Base-by-base conservation (phyloP, 2,888 invertebrate species). In the Mimumesa dahlbomi region DNA sequence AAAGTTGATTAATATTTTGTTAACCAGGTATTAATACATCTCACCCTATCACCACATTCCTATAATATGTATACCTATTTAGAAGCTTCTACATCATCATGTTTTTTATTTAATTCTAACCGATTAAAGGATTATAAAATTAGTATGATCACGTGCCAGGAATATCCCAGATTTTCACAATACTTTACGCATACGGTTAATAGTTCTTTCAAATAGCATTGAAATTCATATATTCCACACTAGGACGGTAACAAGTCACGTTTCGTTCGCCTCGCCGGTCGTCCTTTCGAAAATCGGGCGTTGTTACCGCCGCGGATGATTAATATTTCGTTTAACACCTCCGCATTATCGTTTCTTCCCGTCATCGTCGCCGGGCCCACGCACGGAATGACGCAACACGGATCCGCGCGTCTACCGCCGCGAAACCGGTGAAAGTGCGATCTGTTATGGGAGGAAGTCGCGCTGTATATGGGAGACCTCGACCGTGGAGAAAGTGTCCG, bases 1-100 rank as follows among this genome's bases (percentile, higher is more conserved):
- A 88, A 88, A 89, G 79, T 81, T 82, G 69, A 82, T 82, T 79
- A 80, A 84, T 86, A 81, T 87, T 86, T 87, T 87, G 85, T 87
- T 88, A 84, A 82, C 57, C 5, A 0, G 7, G 3, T 4, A 18
- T 2, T 11, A 1, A 5, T 42, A 5, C 16, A 16, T 9, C n/a
- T 43, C 43, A 19, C 1, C 43, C 21, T 43, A 14, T 18, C 40
- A 13, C 21, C n/a, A 4, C 2, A 0, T 9, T 9, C 4, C 11
- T 58, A 36, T n/a, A n/a, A n/a, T n/a, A n/a, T n/a, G n/a, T n/a
- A n/a, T n/a, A n/a, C n/a, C n/a, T n/a, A n/a, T n/a, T n/a, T n/a
- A n/a, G n/a, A n/a, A n/a, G n/a, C n/a, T n/a, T n/a, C n/a, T n/a
- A n/a, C n/a, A n/a, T n/a, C n/a, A n/a, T n/a, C n/a, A n/a, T n/a